Conservation (phyloP, 2,113 vertebrate species). For the Gymnocephalus cernua region DNA sequence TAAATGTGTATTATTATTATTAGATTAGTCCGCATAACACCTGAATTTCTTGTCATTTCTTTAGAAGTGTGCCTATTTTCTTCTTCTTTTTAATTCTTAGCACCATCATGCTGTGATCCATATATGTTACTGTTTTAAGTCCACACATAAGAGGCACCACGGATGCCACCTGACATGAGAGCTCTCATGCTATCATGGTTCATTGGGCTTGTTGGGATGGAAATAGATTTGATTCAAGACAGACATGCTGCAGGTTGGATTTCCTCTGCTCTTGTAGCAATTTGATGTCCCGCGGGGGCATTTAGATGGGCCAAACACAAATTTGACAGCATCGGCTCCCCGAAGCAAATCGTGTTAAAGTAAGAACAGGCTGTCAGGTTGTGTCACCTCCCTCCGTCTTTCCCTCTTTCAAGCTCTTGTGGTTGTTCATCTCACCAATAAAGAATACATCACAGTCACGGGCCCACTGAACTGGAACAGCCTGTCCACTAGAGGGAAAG, state of each 20-base stretch:
- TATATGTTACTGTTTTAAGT: slow-evolving; percentile 18
- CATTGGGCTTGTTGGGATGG: slow-evolving; percentile 48
- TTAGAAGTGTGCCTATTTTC: slow-evolving; percentile 7
- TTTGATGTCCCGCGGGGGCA: slow-evolving; percentile 56
- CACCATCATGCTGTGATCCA: background rate
- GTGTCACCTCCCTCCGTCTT: slow-evolving; percentile 51
- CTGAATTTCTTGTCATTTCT: background rate
- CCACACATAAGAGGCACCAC: slow-evolving; percentile 7
- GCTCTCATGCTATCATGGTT: slow-evolving; percentile 38
- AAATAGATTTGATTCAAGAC: slow-evolving; percentile 65
- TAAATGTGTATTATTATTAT: background rate
- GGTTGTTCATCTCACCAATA: slow-evolving; percentile 51
- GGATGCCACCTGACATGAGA: slow-evolving; percentile 51
- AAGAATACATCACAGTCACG: slow-evolving; percentile 46
- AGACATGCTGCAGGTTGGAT: slow-evolving; percentile 50
- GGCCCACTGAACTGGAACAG: slow-evolving; percentile 25
- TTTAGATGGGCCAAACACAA: slow-evolving; percentile 61
- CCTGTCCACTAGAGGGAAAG: slow-evolving; percentile 20
- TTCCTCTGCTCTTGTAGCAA: slow-evolving; percentile 55
- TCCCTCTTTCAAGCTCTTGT: slow-evolving; percentile 30
- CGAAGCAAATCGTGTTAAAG: slow-evolving; percentile 71
- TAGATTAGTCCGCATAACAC: background rate
- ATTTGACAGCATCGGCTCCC: slow-evolving; percentile 71
- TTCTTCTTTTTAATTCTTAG: background rate
- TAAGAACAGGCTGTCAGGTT: slow-evolving; percentile 72